Evolutionary conservation across 2,888 invertebrate genomes (phyloP), one percentile per base, ranked within the genome.

Genomic region (Oscheius sp.): DNA sequence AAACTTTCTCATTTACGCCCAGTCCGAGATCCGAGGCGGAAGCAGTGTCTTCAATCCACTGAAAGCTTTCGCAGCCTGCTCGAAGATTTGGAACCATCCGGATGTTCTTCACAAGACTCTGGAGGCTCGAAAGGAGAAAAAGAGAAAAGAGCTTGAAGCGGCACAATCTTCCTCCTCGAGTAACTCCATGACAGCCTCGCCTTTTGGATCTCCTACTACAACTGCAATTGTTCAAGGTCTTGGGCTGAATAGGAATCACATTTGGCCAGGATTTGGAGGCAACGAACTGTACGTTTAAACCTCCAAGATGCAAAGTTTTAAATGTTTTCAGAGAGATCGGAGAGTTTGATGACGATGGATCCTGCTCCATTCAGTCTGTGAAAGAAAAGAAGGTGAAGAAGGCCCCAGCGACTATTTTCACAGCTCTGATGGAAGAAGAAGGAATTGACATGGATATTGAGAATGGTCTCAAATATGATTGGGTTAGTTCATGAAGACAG

Each of bases 1-100:
- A 51, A 94, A 94, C 89, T 94, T 95, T 1, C 94, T 95, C 0
- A 92, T 94, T 35, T 93, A 93, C 29, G 94, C 94, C 94, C 13
- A 88, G 85, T 75, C 73, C 1, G 85, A 88, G 51, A 74, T 87
- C n/a, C 51, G 73, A 7, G 57, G 37, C 9, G 77, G 71, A 9
- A 79, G 59, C n/a, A 75, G 71, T 53, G 87, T 75, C 21, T 90
- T 95, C 42, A 98, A 98, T 92, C 97, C 98, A 0, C 91, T 99
- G 74, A 96, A 96, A 90, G 96, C 98, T 1, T 98, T 98, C 90
- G 96, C 98, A 32, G 96, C 98, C 74, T 98, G 98, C 89, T 97
- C 96, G 89, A 99, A 98, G 92, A 91, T 91, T 70, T 91, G 91
- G 91, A 91, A 91, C 80, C 91, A 91, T 81, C 91, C 91, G 5